A percentile compares a stretch with the other conserved stretches of the same genome.
Evolutionary conservation across 2,797 vertebrate species (phyloP).

Genomic region (Thaleichthys pacificus): DNA sequence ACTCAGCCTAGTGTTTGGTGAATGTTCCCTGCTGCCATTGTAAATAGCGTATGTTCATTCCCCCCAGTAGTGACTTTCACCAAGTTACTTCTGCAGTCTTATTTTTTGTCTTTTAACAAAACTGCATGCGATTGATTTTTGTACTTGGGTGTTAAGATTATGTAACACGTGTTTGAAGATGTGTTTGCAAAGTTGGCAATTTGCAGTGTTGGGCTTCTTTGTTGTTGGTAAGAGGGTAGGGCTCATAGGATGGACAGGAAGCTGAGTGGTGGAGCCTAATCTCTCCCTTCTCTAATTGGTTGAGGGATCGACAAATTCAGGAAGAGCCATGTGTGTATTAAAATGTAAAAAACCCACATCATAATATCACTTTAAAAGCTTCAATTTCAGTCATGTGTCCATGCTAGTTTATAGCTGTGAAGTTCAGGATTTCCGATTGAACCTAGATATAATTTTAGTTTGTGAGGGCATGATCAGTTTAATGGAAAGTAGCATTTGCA

Average conservation of each 20-base stretch:
- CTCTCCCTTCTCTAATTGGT: background rate
- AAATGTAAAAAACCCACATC: background rate
- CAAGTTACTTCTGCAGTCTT: slow-evolving; percentile 2
- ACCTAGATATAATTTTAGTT: background rate
- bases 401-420: slow-evolving; percentile 3
- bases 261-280: background rate
- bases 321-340: background rate
- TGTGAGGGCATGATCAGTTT: slow-evolving; percentile 8
- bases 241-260: background rate
- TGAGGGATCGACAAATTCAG: background rate
- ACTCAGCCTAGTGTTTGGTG: slow-evolving; percentile 29
- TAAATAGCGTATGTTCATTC: slow-evolving; percentile 56
- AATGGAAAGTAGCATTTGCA: slow-evolving; percentile 12
- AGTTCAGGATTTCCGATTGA: background rate
- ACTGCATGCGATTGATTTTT: slow-evolving; percentile 47
- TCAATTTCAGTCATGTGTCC: slow-evolving; percentile 5
- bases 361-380: background rate
- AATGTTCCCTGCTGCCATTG: slow-evolving; percentile 34
- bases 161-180: background rate
- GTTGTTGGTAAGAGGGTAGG: background rate
- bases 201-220: background rate
- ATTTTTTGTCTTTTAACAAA: slow-evolving; percentile 11
- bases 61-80: slow-evolving; percentile 8
- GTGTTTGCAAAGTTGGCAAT: background rate
- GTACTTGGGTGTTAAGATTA: background rate